phyloP scores from a whole-genome alignment of 2,888 invertebrate species.

The Volucella zonaria region DNA sequence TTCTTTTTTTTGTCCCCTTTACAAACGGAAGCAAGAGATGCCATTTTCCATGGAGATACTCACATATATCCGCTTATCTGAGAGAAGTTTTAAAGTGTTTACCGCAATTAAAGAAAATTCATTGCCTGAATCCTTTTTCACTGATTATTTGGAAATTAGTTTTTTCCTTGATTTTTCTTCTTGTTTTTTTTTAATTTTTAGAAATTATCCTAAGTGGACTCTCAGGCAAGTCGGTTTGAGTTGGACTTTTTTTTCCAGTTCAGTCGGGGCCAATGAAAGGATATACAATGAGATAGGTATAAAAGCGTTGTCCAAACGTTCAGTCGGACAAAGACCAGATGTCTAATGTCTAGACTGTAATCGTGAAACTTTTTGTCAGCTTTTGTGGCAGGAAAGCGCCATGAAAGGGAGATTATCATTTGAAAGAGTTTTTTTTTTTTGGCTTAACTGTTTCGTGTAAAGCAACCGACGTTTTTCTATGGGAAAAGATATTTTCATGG shows the following conservation, averaged over 20 bases:
- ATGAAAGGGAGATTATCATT: slow-evolving; percentile 22
- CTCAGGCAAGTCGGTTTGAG: slow-evolving; percentile 10
- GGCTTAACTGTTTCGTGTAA: neutral
- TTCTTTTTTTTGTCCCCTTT: slow-evolving; percentile 16
- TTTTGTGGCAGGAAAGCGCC: neutral
- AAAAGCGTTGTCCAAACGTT: neutral
- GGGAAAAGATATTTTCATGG: neutral
- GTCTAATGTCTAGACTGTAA: slow-evolving; percentile 64
- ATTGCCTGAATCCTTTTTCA: slow-evolving; percentile 65
- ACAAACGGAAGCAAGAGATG: slow-evolving; percentile 18
- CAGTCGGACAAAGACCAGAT: slow-evolving; percentile 49
- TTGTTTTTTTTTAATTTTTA: slow-evolving; percentile 36
- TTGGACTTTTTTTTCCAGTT: neutral
- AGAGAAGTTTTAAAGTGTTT: slow-evolving; percentile 61
- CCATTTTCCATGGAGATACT: slow-evolving; percentile 17
- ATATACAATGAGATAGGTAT: slow-evolving; percentile 3
- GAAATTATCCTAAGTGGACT: slow-evolving; percentile 54
- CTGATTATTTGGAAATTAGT: slow-evolving; percentile 23
- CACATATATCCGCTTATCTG: slow-evolving; percentile 45
- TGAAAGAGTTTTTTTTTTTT: slow-evolving; percentile 1
- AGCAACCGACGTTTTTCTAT: too few species aligned
- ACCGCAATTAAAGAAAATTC: slow-evolving; percentile 70
- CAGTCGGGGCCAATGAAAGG: slow-evolving; percentile 5
- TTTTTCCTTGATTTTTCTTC: too few species aligned
- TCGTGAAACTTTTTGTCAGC: slow-evolving; percentile 18